Evolutionary conservation across 2,888 invertebrate species (phyloP).

Genomic region (Eristalis tenax): DNA sequence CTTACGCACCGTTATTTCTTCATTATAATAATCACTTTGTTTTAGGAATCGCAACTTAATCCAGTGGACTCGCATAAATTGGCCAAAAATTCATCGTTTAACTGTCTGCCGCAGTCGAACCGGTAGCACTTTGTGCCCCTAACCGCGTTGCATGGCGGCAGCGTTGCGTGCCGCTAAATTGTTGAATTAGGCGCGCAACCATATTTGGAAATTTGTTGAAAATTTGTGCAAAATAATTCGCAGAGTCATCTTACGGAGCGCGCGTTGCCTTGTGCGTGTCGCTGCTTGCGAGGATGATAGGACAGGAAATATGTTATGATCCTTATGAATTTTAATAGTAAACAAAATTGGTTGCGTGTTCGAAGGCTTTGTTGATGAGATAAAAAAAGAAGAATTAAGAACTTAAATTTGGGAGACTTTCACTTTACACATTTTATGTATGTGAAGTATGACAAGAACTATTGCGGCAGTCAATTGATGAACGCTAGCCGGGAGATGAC

Average conservation of each 20-base stretch:
- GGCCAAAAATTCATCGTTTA: constrained; percentile 43
- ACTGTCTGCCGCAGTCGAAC: constrained; percentile 45
- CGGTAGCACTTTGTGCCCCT: constrained; percentile 42
- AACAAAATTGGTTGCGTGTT: not conserved
- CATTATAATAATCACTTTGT: constrained; percentile 61
- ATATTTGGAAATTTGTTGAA: constrained; percentile 1
- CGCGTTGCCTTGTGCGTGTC: not conserved
- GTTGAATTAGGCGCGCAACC: constrained; percentile 28
- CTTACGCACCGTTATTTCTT: constrained; percentile 43
- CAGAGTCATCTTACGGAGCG: not conserved
- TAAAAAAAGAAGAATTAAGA: too few relatives aligned
- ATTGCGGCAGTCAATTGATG: too few relatives aligned
- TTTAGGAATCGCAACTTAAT: constrained; percentile 31
- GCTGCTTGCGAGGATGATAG: not conserved
- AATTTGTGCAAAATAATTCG: not conserved
- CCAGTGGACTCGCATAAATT: constrained; percentile 56
- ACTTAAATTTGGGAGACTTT: not conserved
- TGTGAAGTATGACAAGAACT: too few relatives aligned
- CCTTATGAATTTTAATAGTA: constrained; percentile 28
- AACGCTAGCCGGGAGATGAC: too few relatives aligned
- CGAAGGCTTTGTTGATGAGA: too few relatives aligned
- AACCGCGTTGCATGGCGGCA: constrained; percentile 24
- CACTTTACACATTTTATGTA: too few relatives aligned
- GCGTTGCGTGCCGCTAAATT: constrained; percentile 47
- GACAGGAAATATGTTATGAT: constrained; percentile 14